Evolutionary conservation across 2,797 vertebrate species (phyloP).

Genomic region (Euthynnus affinis): DNA sequence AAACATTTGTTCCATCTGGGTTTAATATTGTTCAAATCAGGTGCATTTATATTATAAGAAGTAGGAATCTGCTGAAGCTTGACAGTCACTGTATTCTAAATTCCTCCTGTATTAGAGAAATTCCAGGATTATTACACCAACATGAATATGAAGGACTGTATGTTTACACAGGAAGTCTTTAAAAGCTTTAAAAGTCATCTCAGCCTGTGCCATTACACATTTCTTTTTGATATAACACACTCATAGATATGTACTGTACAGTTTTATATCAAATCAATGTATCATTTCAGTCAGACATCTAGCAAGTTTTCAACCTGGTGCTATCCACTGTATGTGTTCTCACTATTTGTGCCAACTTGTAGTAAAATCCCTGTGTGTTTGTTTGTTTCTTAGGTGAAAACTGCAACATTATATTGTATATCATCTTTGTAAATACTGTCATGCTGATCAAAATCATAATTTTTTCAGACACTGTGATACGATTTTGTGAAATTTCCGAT

Average conservation of each 20-base stretch:
- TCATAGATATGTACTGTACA: conserved; percentile 58
- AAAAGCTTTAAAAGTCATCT: conserved; percentile 24
- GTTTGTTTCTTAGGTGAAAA: conserved; percentile 47
- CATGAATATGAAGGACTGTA: conserved; percentile 10
- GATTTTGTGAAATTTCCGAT: conserved; percentile 65
- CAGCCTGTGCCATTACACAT: conserved; percentile 40
- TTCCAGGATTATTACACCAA: neutral
- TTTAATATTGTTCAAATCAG: conserved; percentile 19
- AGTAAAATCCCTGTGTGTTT: conserved; percentile 43
- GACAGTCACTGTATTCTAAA: no score
- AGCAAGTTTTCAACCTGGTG: conserved; percentile 78
- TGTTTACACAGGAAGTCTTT: conserved; percentile 48
- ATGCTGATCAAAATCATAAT: conserved; percentile 65
- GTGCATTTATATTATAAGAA: conserved; percentile 2
- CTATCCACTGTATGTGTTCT: conserved; percentile 67
- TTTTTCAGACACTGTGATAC: conserved; percentile 58
- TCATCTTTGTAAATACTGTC: conserved; percentile 59
- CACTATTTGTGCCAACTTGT: conserved; percentile 74
- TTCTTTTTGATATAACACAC: conserved; percentile 27
- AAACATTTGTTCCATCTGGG: conserved; percentile 5
- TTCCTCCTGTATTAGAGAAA: neutral
- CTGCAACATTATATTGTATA: conserved; percentile 41
- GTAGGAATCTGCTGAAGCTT: neutral
- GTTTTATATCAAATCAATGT: conserved; percentile 45
- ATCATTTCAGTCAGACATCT: conserved; percentile 46